Base-by-base conservation (phyloP, 1,140 invertebrate species). In the Anastatus disparis region DNA sequence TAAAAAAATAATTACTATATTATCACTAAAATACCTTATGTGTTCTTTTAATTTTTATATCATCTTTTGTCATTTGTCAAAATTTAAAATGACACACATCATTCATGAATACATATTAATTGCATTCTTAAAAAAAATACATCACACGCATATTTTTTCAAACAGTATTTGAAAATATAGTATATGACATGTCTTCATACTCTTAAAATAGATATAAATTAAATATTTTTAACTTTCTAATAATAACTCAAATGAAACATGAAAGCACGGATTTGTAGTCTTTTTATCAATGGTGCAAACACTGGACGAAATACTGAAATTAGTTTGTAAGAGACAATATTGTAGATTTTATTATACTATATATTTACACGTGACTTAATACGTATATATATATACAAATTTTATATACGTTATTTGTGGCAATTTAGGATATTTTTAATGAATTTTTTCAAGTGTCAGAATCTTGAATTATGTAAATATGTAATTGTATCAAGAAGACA, bases 391-490 rank as follows among this genome's bases (percentile, higher is more conserved):
- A 55, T 27, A 20, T 12, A 46, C 46, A 56, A 70, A 56, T 70
- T 70, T 56, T 70, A 64, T 58, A 64, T 10, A 10, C 52, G 59
- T 56, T 70, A 17, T 58, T 69, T 64, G 38, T 64, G 68, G 40
- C 59, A 70, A 63, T 70, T 56, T 64, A 56, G 59, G 17, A 46
- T 58, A 22, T 64, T 70, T 70, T 56, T 48, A 63, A 63, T 35
- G 38, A 58, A 63, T 29, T 58, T 66, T 70, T 63, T 63, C 24
- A 58, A 64, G 29, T 35, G 17, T 70, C 22, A 26, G 40, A 17
- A 58, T 64, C 55, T 64, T 70, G 50, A 58, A 70, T 56, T 63
- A 64, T 70, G 68, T 70, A 70, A 64, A 70, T 70, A 70, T 70
- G 61, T 70, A 70, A 59, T 70, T 70, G 61, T 63, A 63, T 15